Evolutionary conservation across 2,797 vertebrate genomes (phyloP).

Genomic region (Poecilia picta): DNA sequence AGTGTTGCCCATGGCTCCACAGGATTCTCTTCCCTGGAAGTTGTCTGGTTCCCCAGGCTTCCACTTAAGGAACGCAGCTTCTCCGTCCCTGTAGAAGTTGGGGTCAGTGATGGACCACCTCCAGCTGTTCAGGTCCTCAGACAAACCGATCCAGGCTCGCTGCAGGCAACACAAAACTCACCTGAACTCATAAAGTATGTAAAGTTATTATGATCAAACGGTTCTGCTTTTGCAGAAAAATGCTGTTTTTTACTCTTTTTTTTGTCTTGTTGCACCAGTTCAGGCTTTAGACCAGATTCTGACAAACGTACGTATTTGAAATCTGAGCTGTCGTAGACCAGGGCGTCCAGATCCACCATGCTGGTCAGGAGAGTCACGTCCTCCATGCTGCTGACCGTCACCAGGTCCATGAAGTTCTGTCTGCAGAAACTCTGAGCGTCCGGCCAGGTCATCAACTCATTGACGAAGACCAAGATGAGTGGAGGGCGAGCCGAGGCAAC

Average conservation of each 20-base stretch:
- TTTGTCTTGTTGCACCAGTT: too few species aligned
- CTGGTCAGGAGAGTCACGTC: slow-evolving; percentile 14
- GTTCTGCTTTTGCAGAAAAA: background rate
- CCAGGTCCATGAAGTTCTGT: slow-evolving; percentile 35
- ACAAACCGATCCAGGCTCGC: slow-evolving; percentile 50
- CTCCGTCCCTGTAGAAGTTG: slow-evolving; percentile 1
- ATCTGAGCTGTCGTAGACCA: background rate
- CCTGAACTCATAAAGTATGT: background rate
- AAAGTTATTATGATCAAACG: background rate
- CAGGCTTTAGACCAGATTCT: too few species aligned
- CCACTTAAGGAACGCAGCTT: slow-evolving; percentile 33
- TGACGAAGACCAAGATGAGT: slow-evolving; percentile 26
- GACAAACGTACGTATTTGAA: background rate
- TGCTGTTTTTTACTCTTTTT: too few species aligned
- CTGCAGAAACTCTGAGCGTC: slow-evolving; percentile 31
- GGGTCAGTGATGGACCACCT: slow-evolving; percentile 44
- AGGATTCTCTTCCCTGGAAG: rapidly evolving
- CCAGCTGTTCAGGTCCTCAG: slow-evolving; percentile 38
- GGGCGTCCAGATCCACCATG: background rate
- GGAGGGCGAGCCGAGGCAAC: background rate
- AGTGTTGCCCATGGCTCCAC: background rate
- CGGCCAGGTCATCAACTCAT: slow-evolving; percentile 3
- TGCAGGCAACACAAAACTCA: slow-evolving; percentile 7
- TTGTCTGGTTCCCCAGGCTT: background rate
- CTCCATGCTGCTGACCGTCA: slow-evolving; percentile 28